These are phyloP conservation scores for Neolamprologus devosi DNA, from an alignment of 2,113 vertebrate species.

Conservation along the genomic window DNA sequence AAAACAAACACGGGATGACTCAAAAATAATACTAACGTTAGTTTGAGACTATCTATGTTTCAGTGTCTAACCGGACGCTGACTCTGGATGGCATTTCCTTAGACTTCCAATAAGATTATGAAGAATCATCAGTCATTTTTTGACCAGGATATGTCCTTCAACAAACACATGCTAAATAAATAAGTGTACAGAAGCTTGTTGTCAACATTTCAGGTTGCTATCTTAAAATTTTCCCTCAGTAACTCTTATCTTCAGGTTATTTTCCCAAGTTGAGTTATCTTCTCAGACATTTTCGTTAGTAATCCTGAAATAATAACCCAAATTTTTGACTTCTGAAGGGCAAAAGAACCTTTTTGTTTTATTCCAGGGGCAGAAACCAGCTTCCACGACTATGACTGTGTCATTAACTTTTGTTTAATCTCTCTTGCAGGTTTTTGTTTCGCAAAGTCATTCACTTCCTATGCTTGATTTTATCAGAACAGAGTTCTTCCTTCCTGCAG, in stretches of 20 bases:
- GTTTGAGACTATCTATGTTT: background rate
- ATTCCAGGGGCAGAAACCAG: accelerated
- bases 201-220: background rate
- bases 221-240: accelerated
- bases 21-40: background rate
- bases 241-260: background rate
- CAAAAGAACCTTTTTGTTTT: background rate
- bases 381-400: background rate
- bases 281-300: accelerated
- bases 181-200: background rate
- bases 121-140: background rate
- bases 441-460: background rate
- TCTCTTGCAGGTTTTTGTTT: background rate
- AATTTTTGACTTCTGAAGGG: background rate
- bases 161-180: accelerated
- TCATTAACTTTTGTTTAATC: background rate
- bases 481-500: background rate
- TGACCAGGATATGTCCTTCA: background rate
- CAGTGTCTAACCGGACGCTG: accelerated
- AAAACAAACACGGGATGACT: accelerated
- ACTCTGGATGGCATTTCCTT: background rate
- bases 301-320: background rate
- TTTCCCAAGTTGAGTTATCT: background rate
- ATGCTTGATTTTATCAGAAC: accelerated
- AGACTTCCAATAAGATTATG: background rate